Conservation (phyloP, 2,888 invertebrate species). For the Scaptodrosophila latifasciaeformis region DNA sequence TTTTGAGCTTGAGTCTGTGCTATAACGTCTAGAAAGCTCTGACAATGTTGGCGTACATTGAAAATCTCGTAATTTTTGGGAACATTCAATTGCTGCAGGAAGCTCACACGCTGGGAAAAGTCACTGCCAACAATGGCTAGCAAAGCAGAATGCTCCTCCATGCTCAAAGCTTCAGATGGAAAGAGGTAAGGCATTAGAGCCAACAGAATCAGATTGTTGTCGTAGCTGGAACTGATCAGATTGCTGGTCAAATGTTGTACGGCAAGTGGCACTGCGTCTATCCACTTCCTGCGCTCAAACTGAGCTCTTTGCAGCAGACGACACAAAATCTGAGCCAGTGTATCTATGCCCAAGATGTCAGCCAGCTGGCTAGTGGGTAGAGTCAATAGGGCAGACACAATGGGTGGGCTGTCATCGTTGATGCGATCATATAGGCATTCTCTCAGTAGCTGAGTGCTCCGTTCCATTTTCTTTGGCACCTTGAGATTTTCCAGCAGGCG, state of each 20-base stretch:
- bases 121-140: conserved; percentile 51
- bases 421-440: conserved; percentile 81
- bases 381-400: conserved; percentile 78
- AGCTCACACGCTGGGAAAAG: conserved; percentile 45
- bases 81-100: conserved; percentile 44
- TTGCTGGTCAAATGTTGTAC: conserved; percentile 76
- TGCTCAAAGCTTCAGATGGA: conserved; percentile 39
- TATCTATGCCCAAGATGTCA: conserved; percentile 75
- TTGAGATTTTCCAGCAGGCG: conserved; percentile 78
- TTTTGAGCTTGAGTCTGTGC: conserved; percentile 34
- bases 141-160: conserved; percentile 40
- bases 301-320: conserved; percentile 76
- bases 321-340: conserved; percentile 76
- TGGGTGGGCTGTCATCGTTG: conserved; percentile 80
- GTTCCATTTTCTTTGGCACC: conserved; percentile 71
- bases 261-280: conserved; percentile 72
- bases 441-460: conserved; percentile 77
- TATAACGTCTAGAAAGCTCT: conserved; percentile 59
- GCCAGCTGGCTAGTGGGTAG: conserved; percentile 73
- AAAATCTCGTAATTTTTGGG: conserved; percentile 21
- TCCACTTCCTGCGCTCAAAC: conserved; percentile 72
- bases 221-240: conserved; percentile 73
- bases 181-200: conserved; percentile 66
- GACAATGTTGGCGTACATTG: conserved; percentile 48
- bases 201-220: conserved; percentile 63